phyloP scores from a whole-genome alignment of 2,113 vertebrate species.

The Camelus bactrianus region DNA sequence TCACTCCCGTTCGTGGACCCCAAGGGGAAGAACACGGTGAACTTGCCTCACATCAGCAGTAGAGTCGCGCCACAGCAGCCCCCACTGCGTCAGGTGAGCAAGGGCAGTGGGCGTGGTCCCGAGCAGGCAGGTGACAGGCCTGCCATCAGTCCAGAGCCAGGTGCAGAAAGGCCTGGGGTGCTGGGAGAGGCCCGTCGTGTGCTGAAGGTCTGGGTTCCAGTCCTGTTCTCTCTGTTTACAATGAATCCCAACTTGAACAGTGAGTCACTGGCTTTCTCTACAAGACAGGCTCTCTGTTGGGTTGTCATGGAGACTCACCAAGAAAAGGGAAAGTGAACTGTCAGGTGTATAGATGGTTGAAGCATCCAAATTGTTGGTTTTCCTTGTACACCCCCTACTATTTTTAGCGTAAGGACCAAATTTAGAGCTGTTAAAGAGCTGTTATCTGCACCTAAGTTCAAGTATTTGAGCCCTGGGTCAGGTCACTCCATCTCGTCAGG shows the following conservation, averaged over 20 bases:
- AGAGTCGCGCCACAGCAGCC: constrained; percentile 83
- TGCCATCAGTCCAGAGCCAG: neutral
- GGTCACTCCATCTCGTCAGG: neutral
- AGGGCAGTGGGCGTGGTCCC: neutral
- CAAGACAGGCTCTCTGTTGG: neutral
- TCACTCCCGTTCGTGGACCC: constrained; percentile 90
- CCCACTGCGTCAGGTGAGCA: constrained; percentile 42
- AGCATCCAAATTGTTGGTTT: neutral
- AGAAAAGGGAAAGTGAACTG: neutral
- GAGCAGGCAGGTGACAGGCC: neutral
- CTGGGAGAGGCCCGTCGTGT: neutral
- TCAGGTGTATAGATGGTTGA: neutral
- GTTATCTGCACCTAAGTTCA: neutral
- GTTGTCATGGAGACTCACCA: neutral
- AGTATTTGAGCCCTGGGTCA: neutral
- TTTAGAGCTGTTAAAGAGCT: neutral
- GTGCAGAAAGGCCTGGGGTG: neutral
- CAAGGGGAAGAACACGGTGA: constrained; percentile 89
- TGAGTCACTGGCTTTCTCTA: neutral
- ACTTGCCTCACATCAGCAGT: constrained; percentile 89
- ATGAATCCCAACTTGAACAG: neutral
- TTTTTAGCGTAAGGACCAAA: neutral
- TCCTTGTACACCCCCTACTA: neutral
- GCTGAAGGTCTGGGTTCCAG: neutral
- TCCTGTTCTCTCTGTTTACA: neutral